Conservation (phyloP, 2,113 vertebrate species). For the Dryoscopus gambensis region DNA sequence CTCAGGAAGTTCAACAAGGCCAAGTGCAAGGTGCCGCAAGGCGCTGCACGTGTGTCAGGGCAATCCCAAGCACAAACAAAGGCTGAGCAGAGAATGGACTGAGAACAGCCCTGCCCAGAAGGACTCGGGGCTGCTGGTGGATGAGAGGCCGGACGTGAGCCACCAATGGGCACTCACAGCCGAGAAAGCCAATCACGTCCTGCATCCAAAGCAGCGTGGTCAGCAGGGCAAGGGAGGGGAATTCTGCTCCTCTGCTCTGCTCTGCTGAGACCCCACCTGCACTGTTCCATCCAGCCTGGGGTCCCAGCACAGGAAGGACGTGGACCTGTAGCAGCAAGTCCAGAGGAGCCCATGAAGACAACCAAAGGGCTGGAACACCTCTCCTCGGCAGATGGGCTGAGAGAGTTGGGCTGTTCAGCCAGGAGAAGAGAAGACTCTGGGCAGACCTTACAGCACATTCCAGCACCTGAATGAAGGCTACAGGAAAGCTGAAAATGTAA, state of each 20-base stretch:
- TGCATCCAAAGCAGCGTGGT: fast-evolving
- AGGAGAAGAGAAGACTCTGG: neutral
- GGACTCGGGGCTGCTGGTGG: neutral
- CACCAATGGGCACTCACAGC: too few species aligned
- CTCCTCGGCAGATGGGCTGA: neutral
- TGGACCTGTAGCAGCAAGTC: neutral
- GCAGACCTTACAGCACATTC: neutral
- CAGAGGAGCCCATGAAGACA: neutral
- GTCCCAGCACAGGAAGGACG: neutral
- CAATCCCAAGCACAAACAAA: neutral
- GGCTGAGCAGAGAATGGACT: neutral
- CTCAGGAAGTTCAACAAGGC: neutral
- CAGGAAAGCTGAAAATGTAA: neutral
- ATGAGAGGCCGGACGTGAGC: neutral
- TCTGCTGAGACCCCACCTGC: neutral
- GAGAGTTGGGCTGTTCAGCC: neutral
- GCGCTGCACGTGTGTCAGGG: neutral
- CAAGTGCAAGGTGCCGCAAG: neutral
- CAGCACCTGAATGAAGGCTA: neutral
- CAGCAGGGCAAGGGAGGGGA: neutral
- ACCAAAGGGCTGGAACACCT: neutral
- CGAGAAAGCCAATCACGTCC: neutral
- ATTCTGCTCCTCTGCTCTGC: neutral
- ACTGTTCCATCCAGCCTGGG: neutral
- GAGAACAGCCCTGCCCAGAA: neutral